phyloP scores from a whole-genome alignment of 2,113 vertebrate species.

The Cinclus mexicanus region DNA sequence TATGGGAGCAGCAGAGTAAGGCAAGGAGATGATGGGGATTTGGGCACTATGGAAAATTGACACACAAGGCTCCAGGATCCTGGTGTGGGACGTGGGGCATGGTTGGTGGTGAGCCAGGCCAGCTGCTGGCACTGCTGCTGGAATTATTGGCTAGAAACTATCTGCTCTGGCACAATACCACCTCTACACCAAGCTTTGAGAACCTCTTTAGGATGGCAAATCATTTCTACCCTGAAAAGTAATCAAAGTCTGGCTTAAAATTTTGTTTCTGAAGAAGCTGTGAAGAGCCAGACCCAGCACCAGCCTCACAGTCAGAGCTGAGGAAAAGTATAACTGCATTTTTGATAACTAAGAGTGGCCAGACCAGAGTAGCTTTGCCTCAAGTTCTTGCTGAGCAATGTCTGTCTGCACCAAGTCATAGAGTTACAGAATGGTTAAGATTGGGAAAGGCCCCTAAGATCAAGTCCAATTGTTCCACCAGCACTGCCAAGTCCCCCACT shows the following conservation, averaged over 20 bases:
- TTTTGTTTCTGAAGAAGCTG: neutral
- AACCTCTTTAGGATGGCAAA: neutral
- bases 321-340: neutral
- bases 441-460: neutral
- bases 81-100: rapidly evolving
- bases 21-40: neutral
- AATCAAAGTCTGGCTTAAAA: neutral
- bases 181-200: neutral
- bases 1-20: neutral
- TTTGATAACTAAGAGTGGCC: neutral
- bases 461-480: neutral
- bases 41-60: neutral
- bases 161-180: neutral
- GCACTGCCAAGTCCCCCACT: neutral
- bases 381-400: neutral
- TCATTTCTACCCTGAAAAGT: neutral
- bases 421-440: neutral
- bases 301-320: neutral
- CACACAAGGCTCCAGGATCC: neutral
- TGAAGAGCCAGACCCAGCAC: neutral
- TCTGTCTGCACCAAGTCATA: neutral
- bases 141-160: neutral
- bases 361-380: neutral
- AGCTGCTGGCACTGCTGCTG: neutral
- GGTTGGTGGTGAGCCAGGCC: rapidly evolving